A percentile compares a stretch with the other conserved stretches of the same genome.
Conservation (phyloP, 2,888 invertebrate species). For the Drosophila vallismaia region DNA sequence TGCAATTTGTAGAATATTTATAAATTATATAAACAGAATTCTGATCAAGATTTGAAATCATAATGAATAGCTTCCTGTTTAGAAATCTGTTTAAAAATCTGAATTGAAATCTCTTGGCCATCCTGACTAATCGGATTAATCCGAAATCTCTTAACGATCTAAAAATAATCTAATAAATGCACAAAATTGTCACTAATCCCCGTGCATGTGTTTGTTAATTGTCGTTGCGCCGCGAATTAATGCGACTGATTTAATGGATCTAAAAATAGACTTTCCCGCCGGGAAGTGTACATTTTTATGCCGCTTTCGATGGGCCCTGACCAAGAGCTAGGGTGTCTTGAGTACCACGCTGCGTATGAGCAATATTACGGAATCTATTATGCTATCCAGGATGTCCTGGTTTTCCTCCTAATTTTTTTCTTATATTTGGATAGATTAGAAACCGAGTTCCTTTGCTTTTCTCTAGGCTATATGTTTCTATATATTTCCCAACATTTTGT, state of each 20-base stretch:
- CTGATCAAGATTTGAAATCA: background rate
- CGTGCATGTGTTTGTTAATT: slow-evolving; percentile 12
- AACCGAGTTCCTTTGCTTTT: background rate
- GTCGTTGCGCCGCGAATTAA: slow-evolving; percentile 12
- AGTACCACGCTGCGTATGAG: slow-evolving; percentile 16
- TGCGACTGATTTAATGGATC: slow-evolving; percentile 15
- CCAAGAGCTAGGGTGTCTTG: background rate
- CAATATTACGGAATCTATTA: background rate
- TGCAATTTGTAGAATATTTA: no score
- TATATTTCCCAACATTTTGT: slow-evolving; percentile 1
- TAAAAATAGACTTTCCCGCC: slow-evolving; percentile 7
- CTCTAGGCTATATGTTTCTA: no score
- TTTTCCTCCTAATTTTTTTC: slow-evolving; percentile 1
- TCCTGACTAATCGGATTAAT: slow-evolving; percentile 21
- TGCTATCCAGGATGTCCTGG: background rate
- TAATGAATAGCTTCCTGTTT: background rate
- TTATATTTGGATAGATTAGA: slow-evolving; percentile 29
- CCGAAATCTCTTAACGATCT: slow-evolving; percentile 6
- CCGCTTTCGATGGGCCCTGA: slow-evolving; percentile 8
- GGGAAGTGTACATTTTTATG: background rate
- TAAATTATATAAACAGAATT: no score
- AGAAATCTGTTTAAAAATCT: no score
- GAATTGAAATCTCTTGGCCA: background rate
- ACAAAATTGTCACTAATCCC: slow-evolving; percentile 36
- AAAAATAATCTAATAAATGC: slow-evolving; percentile 35